A percentile compares a stretch with the other conserved stretches of the same genome.
Evolutionary conservation across 2,888 invertebrate species (phyloP).

Genomic region (Lordiphosa fenestrarum): DNA sequence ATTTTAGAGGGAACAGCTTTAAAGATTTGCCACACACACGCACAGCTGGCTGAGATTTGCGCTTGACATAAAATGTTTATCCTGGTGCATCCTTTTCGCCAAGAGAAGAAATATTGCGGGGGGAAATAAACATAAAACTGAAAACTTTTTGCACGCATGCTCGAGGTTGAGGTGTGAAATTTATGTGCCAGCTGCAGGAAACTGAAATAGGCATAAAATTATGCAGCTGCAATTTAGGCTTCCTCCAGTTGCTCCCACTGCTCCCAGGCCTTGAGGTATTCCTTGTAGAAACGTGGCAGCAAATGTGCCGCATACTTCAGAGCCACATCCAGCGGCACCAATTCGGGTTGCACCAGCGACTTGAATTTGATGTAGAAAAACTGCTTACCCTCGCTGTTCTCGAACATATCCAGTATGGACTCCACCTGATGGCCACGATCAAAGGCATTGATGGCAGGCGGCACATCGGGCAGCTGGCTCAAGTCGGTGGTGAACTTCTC

Average conservation of each 20-base stretch:
- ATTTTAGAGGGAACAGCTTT: too few relatives aligned
- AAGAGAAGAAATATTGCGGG: too few relatives aligned
- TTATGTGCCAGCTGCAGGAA: constrained; percentile 27
- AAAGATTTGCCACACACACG: too few relatives aligned
- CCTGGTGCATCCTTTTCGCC: too few relatives aligned
- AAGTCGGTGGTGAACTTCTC: constrained; percentile 8
- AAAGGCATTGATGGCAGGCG: constrained; percentile 3
- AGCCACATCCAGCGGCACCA: constrained; percentile 6
- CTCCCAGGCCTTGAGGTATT: constrained; percentile 8
- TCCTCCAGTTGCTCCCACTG: not conserved
- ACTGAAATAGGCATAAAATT: constrained; percentile 64
- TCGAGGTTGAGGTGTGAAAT: constrained; percentile 48
- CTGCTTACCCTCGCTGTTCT: not conserved
- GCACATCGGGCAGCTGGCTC: not conserved
- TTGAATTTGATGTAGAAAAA: constrained; percentile 3
- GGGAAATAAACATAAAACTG: constrained; percentile 24
- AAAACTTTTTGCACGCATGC: constrained; percentile 26
- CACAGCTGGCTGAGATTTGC: constrained; percentile 17
- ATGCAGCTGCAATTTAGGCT: constrained; percentile 18
- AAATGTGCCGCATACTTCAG: not conserved
- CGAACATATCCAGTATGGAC: constrained; percentile 1
- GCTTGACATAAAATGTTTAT: constrained; percentile 58
- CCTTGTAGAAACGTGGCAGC: constrained; percentile 9
- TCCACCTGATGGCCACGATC: constrained; percentile 10
- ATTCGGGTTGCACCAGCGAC: constrained; percentile 5